Conservation (phyloP, 2,113 vertebrate genomes). For the Petrocephalus zakoni region DNA sequence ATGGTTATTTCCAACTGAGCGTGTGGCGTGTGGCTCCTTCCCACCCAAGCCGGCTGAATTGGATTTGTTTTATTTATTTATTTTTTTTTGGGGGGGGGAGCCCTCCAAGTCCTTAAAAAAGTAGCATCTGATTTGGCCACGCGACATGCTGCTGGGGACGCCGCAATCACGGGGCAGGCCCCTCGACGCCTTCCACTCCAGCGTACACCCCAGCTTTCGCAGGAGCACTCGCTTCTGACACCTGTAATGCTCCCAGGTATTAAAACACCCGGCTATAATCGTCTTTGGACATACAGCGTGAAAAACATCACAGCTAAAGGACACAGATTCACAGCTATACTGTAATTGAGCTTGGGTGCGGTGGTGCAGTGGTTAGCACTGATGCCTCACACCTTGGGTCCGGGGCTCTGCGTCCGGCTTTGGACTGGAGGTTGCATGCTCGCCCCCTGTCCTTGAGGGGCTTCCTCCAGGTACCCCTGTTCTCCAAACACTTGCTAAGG, state of each 20-base stretch:
- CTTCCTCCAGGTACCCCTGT: not conserved
- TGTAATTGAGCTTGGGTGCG: not conserved
- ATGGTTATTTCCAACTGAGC: conserved; percentile 44
- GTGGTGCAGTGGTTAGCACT: not conserved
- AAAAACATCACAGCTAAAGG: not conserved
- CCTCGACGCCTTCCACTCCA: conserved; percentile 6
- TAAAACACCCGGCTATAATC: not conserved
- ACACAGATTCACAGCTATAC: not conserved
- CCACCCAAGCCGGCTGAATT: conserved; percentile 31
- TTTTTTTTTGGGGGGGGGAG: conserved; percentile 22
- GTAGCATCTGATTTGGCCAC: not conserved
- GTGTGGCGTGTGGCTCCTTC: conserved; percentile 37
- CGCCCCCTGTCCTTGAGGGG: not conserved
- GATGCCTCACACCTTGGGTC: not conserved
- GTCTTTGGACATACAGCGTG: not conserved
- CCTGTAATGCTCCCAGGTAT: not conserved
- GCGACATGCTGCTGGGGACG: not conserved
- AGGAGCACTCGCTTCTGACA: not conserved
- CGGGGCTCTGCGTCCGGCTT: not conserved
- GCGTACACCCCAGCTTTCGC: not conserved
- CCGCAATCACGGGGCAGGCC: not conserved
- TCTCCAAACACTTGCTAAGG: not conserved
- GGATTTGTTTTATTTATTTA: not conserved
- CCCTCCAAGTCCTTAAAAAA: conserved; percentile 19
- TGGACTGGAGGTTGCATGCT: not conserved